Evolutionary conservation across 2,113 vertebrate species (phyloP).

Genomic region (Pedetes capensis): DNA sequence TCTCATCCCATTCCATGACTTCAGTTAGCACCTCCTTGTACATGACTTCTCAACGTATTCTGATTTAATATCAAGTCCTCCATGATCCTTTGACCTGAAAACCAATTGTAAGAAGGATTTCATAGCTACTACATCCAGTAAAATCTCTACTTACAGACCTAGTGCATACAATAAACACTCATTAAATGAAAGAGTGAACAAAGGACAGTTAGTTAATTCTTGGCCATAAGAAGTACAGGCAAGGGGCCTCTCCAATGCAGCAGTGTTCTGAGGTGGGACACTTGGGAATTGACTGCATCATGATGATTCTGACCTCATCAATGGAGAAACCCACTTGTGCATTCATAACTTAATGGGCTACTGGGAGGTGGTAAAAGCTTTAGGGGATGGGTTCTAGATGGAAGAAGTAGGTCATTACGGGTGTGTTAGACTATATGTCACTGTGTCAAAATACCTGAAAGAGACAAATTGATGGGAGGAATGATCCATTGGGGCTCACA

Average conservation of each 20-base stretch:
- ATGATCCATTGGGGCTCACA: no score
- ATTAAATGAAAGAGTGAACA: not conserved
- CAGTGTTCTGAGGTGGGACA: no score
- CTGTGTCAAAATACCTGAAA: no score
- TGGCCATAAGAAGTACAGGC: no score
- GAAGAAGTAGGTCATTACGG: no score
- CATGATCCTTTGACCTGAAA: not conserved
- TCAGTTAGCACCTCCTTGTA: not conserved
- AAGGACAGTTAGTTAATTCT: not conserved
- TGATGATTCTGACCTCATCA: not conserved
- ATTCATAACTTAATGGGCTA: not conserved
- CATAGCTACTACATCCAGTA: not conserved
- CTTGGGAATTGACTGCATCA: no score
- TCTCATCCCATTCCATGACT: not conserved
- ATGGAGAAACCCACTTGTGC: not conserved
- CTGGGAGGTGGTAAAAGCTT: not conserved
- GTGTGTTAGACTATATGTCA: no score
- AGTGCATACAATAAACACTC: not conserved
- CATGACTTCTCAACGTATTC: not conserved
- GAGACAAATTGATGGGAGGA: no score
- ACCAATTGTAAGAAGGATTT: not conserved
- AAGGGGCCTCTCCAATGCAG: not conserved
- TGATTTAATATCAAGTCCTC: not conserved
- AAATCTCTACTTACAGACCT: not conserved
- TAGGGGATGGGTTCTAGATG: no score